A percentile compares a stretch with the other conserved stretches of the same genome.
These are phyloP conservation scores for Phalloptychus januarius DNA, from an alignment of 2,797 vertebrate species.

Conservation along the genomic window DNA sequence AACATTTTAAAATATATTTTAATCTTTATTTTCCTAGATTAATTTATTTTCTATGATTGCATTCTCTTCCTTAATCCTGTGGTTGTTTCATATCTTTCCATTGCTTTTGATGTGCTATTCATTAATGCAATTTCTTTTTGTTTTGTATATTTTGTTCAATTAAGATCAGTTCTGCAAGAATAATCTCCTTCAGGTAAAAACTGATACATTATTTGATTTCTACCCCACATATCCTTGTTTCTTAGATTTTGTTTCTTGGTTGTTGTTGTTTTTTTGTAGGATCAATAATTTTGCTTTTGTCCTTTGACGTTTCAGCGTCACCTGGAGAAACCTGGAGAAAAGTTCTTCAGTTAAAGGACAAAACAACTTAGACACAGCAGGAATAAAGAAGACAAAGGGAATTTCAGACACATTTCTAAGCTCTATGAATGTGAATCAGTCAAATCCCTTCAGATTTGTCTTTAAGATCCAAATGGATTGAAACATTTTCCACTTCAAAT, in stretches of 20 bases:
- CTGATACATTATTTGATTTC: constrained; percentile 31
- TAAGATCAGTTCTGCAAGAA: constrained; percentile 26
- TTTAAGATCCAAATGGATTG: constrained; percentile 30
- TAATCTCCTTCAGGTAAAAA: constrained; percentile 48
- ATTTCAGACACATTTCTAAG: constrained; percentile 46
- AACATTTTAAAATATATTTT: no score
- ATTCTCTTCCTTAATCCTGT: no score
- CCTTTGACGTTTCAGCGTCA: constrained; percentile 47
- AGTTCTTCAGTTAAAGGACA: constrained; percentile 32
- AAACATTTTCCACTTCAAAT: constrained; percentile 54
- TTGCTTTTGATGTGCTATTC: no score
- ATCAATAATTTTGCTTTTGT: constrained; percentile 80
- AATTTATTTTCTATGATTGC: no score
- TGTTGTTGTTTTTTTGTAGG: constrained; percentile 40
- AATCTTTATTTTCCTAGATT: no score
- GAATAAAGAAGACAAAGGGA: constrained; percentile 51
- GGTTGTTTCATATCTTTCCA: no score
- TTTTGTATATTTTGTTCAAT: no score
- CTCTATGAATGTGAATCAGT: constrained; percentile 73
- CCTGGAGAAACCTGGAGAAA: constrained; percentile 38
- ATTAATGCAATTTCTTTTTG: no score
- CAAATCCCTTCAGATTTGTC: constrained; percentile 64
- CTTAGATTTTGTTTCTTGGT: constrained; percentile 18
- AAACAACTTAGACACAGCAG: constrained; percentile 39
- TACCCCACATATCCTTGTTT: constrained; percentile 7